Evolutionary conservation across 2,888 invertebrate species (phyloP).

Genomic region (Labia minor): DNA sequence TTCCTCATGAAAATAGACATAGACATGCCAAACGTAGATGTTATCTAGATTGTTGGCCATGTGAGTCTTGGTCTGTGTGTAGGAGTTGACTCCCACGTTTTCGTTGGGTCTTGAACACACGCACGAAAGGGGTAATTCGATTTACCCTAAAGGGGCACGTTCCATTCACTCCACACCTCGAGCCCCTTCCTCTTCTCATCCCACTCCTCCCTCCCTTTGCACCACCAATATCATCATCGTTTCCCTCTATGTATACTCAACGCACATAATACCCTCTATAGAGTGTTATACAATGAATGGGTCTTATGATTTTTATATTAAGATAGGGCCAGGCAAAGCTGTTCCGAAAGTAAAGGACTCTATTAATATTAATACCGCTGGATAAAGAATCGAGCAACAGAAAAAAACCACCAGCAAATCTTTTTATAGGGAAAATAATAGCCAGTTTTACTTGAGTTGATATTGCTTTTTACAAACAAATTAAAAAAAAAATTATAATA

Average conservation of each 20-base stretch:
- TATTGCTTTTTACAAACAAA: no score
- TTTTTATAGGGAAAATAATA: no score
- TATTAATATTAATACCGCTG: no score
- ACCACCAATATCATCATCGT: neutral
- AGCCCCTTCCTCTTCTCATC: no score
- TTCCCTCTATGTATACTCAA: neutral
- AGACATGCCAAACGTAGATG: no score
- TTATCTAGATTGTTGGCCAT: no score
- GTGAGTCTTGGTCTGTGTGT: neutral
- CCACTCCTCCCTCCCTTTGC: neutral
- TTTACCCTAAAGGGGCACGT: slow-evolving; percentile 13
- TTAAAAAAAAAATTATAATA: no score
- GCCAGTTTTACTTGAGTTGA: no score
- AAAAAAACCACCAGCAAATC: no score
- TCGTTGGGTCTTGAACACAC: neutral
- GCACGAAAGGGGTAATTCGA: slow-evolving; percentile 8
- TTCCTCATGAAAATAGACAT: no score
- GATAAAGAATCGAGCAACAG: no score
- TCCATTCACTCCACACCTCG: neutral
- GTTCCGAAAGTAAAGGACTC: no score
- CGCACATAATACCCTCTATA: neutral
- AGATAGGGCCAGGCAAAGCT: neutral
- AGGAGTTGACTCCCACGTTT: neutral
- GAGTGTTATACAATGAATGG: neutral
- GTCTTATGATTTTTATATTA: slow-evolving; percentile 7